phyloP scores from a whole-genome alignment of 2,888 invertebrate genomes.

The Apoda limacodes region DNA sequence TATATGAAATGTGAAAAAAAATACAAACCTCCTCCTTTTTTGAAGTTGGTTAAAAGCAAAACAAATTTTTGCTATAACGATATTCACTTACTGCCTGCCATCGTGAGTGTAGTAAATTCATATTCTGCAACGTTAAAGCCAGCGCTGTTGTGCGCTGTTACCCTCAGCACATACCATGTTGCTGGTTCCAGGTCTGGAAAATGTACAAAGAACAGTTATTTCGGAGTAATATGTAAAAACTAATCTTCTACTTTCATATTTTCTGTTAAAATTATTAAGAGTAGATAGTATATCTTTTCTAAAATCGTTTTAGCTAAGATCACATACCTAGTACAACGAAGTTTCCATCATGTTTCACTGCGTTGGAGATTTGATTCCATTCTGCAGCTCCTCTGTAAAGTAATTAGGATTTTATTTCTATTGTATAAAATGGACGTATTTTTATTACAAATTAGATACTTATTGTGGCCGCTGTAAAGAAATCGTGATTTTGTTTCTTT shows the following conservation, averaged over 20 bases:
- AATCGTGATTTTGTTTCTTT: too few species aligned
- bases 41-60: background rate
- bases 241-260: background rate
- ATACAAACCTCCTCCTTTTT: too few species aligned
- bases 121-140: conserved; percentile 96
- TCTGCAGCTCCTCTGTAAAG: conserved; percentile 79
- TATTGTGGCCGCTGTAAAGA: too few species aligned
- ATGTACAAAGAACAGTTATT: background rate
- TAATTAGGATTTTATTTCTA: too few species aligned
- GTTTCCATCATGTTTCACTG: conserved; percentile 91
- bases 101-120: conserved; percentile 94
- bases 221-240: background rate
- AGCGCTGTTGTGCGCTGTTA: conserved; percentile 95
- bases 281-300: background rate
- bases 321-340: conserved; percentile 79
- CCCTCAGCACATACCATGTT: conserved; percentile 91
- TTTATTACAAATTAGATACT: too few species aligned
- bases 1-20: too few species aligned
- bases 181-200: conserved; percentile 86
- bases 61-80: conserved; percentile 8
- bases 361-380: conserved; percentile 95
- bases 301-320: background rate
- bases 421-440: too few species aligned
- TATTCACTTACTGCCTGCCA: conserved; percentile 90
- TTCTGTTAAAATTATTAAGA: background rate